A percentile compares a stretch with the other conserved stretches of the same genome.
Conservation (phyloP, 1,140 invertebrate genomes). For the Dendrolimus kikuchii region DNA sequence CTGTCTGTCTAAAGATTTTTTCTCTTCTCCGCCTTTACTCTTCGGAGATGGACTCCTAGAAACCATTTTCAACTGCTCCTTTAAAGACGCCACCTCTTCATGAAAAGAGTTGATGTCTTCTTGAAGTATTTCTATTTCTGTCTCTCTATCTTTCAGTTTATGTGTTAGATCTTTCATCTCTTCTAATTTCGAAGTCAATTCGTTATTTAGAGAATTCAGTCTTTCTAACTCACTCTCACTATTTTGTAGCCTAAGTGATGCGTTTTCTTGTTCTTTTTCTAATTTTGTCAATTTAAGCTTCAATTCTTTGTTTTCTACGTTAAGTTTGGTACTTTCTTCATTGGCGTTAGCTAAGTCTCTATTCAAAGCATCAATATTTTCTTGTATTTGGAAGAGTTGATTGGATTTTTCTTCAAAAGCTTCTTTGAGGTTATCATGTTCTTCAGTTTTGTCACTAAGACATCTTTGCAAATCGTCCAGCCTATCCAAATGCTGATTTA, state of each 20-base stretch:
- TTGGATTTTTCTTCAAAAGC: constrained; percentile 57
- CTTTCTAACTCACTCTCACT: constrained; percentile 52
- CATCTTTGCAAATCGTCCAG: constrained; percentile 62
- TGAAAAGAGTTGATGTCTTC: constrained; percentile 68
- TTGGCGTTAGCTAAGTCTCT: constrained; percentile 56
- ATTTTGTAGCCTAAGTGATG: constrained; percentile 50
- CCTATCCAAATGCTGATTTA: constrained; percentile 67
- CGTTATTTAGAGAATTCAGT: constrained; percentile 42
- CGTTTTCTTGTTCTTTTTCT: constrained; percentile 69
- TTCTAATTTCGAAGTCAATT: constrained; percentile 48
- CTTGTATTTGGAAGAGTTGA: constrained; percentile 53
- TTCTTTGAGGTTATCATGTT: constrained; percentile 54
- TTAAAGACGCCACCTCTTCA: constrained; percentile 55
- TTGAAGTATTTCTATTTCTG: constrained; percentile 67
- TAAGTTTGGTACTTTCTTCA: constrained; percentile 53
- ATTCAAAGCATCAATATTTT: constrained; percentile 52
- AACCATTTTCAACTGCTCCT: constrained; percentile 53
- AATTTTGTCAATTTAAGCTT: constrained; percentile 57
- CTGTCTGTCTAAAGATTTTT: constrained; percentile 26
- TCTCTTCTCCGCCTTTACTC: constrained; percentile 45
- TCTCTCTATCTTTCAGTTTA: constrained; percentile 60
- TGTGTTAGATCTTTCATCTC: constrained; percentile 57
- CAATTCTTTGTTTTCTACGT: constrained; percentile 49
- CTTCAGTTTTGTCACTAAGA: constrained; percentile 62
- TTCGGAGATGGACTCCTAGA: constrained; percentile 55